Percentiles rank a stretch among this genome's conserved stretches.
These are phyloP conservation scores for Gryllus bimaculatus DNA, from an alignment of 1,140 invertebrate genomes.

Conservation along the genomic window DNA sequence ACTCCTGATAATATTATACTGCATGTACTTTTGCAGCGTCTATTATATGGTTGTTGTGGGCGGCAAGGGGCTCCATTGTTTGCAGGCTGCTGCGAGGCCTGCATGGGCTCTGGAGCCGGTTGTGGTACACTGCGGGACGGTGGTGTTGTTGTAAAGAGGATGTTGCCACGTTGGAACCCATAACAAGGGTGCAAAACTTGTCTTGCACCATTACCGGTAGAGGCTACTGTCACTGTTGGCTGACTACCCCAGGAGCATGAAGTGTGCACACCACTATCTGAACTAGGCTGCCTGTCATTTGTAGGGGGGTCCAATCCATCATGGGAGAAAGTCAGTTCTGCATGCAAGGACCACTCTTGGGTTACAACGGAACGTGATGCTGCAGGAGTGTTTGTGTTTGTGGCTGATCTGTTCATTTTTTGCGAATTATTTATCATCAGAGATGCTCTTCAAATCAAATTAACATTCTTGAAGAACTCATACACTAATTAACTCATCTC, in stretches of 20 bases:
- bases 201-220: not conserved
- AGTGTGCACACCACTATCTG: slow-evolving; percentile 39
- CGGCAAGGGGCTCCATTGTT: slow-evolving; percentile 30
- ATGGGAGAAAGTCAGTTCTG: slow-evolving; percentile 42
- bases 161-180: slow-evolving; percentile 43
- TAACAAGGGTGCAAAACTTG: slow-evolving; percentile 23
- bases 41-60: slow-evolving; percentile 33
- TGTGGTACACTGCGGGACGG: slow-evolving; percentile 25
- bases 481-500: no score
- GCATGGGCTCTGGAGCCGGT: slow-evolving; percentile 28
- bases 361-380: slow-evolving; percentile 17
- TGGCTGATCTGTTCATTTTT: not conserved
- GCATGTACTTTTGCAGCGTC: slow-evolving; percentile 53
- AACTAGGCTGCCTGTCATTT: slow-evolving; percentile 13
- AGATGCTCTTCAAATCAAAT: no score
- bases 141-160: slow-evolving; percentile 43
- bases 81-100: slow-evolving; percentile 27
- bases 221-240: slow-evolving; percentile 20
- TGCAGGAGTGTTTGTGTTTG: not conserved
- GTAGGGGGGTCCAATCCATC: not conserved
- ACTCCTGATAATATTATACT: slow-evolving; percentile 41
- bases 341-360: slow-evolving; percentile 49
- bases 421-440: not conserved
- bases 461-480: no score
- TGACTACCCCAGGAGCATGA: slow-evolving; percentile 39